Evolutionary conservation across 2,113 vertebrate species (phyloP).

Genomic region (Lophius piscatorius): DNA sequence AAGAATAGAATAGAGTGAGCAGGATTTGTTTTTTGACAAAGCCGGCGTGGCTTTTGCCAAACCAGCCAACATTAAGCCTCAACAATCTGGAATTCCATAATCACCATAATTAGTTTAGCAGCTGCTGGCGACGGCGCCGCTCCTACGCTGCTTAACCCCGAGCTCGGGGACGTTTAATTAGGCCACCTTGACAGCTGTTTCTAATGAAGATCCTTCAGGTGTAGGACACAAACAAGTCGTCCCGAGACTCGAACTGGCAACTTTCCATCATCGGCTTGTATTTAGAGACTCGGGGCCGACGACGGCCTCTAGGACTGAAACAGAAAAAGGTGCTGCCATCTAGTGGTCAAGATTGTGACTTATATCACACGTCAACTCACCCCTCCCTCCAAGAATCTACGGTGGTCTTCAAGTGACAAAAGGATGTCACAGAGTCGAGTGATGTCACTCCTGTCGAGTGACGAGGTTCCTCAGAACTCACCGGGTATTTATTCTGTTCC

Average conservation of each 20-base stretch:
- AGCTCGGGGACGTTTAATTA: constrained; percentile 3
- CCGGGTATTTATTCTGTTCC: too few relatives aligned
- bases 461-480: too few relatives aligned
- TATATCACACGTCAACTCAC: too few relatives aligned
- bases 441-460: too few relatives aligned
- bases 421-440: too few relatives aligned
- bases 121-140: constrained; percentile 1
- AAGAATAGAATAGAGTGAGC: constrained; percentile 3
- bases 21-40: too few relatives aligned
- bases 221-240: neutral
- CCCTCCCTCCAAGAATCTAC: too few relatives aligned
- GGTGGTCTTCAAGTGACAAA: too few relatives aligned
- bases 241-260: constrained; percentile 8
- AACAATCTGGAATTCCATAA: neutral
- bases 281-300: neutral
- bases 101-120: neutral
- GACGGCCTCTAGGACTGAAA: too few relatives aligned
- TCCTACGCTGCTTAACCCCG: constrained; percentile 2
- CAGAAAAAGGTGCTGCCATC: too few relatives aligned
- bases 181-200: constrained; percentile 12
- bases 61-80: neutral
- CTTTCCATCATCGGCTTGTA: too few relatives aligned
- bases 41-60: neutral
- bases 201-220: neutral
- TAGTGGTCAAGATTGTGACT: too few relatives aligned